These are phyloP conservation scores for Apodemia hepburni DNA, from an alignment of 2,888 invertebrate genomes.

Conservation along the genomic window DNA sequence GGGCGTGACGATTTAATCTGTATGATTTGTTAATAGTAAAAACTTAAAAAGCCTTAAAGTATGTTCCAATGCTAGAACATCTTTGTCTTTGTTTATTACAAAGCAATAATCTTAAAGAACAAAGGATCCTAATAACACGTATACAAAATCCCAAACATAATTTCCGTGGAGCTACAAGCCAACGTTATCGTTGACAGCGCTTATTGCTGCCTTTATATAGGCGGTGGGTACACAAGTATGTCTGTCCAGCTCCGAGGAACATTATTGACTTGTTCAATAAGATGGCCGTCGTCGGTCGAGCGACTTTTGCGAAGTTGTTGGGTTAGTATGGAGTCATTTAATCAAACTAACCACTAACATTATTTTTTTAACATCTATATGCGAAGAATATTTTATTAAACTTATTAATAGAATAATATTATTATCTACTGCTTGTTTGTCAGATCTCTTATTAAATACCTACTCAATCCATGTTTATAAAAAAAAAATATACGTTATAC, in stretches of 20 bases:
- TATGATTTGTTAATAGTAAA: no score
- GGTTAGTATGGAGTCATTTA: slow-evolving; percentile 36
- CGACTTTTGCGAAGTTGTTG: slow-evolving; percentile 54
- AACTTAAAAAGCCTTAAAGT: no score
- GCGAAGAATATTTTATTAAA: no score
- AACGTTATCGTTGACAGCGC: slow-evolving; percentile 66
- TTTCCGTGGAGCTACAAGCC: slow-evolving; percentile 41
- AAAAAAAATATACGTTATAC: no score
- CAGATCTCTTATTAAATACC: no score
- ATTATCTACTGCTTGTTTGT: no score
- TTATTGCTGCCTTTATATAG: slow-evolving; percentile 50
- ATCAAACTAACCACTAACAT: no score
- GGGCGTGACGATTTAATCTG: no score
- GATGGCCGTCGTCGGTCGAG: slow-evolving; percentile 44
- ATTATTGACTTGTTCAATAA: slow-evolving; percentile 79
- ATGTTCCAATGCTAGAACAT: no score
- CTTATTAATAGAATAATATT: no score
- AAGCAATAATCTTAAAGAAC: slow-evolving; percentile 8
- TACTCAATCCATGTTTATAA: no score
- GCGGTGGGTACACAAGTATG: slow-evolving; percentile 44
- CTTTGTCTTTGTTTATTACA: background rate
- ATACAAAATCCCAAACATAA: slow-evolving; percentile 32
- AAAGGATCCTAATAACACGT: slow-evolving; percentile 12
- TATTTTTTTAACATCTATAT: no score
- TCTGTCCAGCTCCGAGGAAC: slow-evolving; percentile 51